A percentile compares a stretch with the other conserved stretches of the same genome.
Conservation (phyloP, 2,113 vertebrate species). For the Formicarius rufipectus region DNA sequence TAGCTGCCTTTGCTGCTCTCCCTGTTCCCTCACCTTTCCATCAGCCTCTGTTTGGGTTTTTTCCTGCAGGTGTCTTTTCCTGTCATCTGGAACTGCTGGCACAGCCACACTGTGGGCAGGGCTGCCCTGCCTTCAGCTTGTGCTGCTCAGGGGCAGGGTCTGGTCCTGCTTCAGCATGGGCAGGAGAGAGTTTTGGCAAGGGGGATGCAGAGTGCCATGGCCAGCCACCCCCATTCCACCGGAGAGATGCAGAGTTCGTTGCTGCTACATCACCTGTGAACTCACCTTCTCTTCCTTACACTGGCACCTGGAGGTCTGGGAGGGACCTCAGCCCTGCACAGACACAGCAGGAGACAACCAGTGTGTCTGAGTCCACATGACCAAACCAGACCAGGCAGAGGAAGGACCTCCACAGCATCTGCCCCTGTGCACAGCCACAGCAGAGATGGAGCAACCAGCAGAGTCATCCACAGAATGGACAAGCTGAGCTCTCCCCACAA, state of each 20-base stretch:
- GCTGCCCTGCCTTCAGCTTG: background rate
- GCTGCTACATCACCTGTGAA: background rate
- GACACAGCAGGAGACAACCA: background rate
- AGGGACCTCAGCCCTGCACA: background rate
- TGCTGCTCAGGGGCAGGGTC: fast-evolving
- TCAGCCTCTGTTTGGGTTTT: background rate
- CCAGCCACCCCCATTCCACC: no score
- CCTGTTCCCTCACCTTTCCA: background rate
- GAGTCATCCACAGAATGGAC: background rate
- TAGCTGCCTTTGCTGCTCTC: background rate
- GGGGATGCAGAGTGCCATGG: fast-evolving
- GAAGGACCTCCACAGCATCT: fast-evolving
- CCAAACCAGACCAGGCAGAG: background rate
- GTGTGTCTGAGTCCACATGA: background rate
- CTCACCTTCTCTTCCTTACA: background rate
- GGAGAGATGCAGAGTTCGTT: background rate
- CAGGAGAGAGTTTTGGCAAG: background rate
- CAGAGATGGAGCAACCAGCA: background rate
- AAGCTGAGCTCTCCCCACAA: background rate
- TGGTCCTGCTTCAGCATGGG: fast-evolving
- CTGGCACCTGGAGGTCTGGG: background rate
- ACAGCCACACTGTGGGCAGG: background rate
- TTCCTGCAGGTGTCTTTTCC: background rate
- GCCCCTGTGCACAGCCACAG: fast-evolving
- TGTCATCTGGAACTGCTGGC: background rate